These are phyloP conservation scores for Blastomussa wellsi DNA, from an alignment of 92 coral and sea anemone genomes.

Conservation along the genomic window DNA sequence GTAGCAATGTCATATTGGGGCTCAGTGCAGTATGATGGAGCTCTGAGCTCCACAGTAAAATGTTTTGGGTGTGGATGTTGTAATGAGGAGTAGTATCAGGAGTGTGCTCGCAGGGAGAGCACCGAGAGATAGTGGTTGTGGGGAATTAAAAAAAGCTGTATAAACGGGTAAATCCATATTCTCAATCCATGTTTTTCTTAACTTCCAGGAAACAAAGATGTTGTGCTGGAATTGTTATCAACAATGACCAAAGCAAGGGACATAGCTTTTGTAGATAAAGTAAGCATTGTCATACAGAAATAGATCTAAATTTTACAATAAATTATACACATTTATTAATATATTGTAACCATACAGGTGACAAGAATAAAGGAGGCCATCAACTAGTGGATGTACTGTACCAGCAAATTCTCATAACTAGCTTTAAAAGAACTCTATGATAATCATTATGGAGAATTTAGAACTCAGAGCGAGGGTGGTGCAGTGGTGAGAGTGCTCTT, in stretches of 20 bases:
- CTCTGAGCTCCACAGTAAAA: neutral
- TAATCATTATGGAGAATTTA: too few species aligned
- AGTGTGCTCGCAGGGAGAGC: too few species aligned
- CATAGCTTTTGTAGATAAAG: conserved; percentile 92
- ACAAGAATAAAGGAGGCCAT: neutral
- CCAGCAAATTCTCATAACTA: neutral
- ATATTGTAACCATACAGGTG: neutral
- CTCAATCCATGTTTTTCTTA: neutral
- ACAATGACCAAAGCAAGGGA: conserved; percentile 89
- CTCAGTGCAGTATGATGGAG: neutral
- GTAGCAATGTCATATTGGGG: neutral
- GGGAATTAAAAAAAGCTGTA: neutral
- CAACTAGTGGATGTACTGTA: neutral
- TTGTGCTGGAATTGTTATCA: conserved; percentile 71
- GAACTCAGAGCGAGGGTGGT: too few species aligned
- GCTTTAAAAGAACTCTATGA: neutral
- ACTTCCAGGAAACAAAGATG: conserved; percentile 68
- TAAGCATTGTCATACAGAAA: neutral
- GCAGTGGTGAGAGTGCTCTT: too few species aligned
- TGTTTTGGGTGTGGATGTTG: too few species aligned
- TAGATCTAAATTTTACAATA: neutral
- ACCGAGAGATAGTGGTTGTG: too few species aligned
- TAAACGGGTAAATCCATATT: neutral
- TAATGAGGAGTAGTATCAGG: too few species aligned
- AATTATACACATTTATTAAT: too few species aligned